These are phyloP conservation scores for Gambelia wislizenii DNA, from an alignment of 2,797 vertebrate species.

Conservation along the genomic window DNA sequence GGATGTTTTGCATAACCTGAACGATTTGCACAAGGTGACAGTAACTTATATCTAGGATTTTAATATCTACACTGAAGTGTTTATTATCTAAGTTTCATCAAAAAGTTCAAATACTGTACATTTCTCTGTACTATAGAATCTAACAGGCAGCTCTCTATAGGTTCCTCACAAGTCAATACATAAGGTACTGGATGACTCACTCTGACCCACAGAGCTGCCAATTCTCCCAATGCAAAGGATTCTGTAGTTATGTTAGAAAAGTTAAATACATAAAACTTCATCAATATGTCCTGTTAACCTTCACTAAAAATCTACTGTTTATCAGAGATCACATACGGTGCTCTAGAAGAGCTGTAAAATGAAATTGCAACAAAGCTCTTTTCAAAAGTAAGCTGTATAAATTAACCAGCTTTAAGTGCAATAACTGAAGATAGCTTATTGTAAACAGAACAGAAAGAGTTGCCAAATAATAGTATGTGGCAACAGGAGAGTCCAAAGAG, in stretches of 20 bases:
- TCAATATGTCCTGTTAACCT: background rate
- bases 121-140: too few species aligned
- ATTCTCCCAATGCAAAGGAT: background rate
- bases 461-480: background rate
- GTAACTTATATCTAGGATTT: background rate
- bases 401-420: background rate
- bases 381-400: conserved; percentile 44
- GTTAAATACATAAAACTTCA: background rate
- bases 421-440: background rate
- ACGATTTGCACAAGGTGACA: conserved; percentile 26
- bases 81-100: background rate
- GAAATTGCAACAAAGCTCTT: background rate
- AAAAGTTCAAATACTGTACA: background rate
- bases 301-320: background rate
- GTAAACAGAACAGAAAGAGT: background rate
- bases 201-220: background rate
- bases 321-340: background rate
- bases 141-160: too few species aligned
- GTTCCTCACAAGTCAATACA: conserved; percentile 4
- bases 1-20: background rate
- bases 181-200: background rate
- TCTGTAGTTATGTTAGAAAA: background rate
- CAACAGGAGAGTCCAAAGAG: conserved; percentile 35
- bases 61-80: background rate
- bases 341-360: conserved; percentile 28